A percentile compares a stretch with the other conserved stretches of the same genome.
Conservation (phyloP, 2,113 vertebrate genomes). For the Eclectus roratus region DNA sequence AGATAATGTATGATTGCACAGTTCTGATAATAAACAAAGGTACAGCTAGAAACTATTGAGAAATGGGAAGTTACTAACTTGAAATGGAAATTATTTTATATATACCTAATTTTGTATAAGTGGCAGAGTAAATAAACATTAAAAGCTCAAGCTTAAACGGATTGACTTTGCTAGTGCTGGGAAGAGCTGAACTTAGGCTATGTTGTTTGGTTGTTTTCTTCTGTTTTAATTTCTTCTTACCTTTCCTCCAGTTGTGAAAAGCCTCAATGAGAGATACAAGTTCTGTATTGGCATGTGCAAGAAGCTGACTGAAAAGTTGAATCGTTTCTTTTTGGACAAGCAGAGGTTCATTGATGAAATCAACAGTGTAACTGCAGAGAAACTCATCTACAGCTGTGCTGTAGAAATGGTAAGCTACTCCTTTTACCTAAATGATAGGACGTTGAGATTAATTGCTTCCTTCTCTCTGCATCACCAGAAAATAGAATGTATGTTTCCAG, state of each 20-base stretch:
- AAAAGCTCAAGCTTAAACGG: not conserved
- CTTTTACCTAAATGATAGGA: not conserved
- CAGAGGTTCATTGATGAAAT: slow-evolving; percentile 96
- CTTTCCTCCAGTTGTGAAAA: slow-evolving; percentile 87
- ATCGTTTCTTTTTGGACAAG: slow-evolving; percentile 96
- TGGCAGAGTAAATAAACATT: not conserved
- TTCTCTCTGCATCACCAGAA: not conserved
- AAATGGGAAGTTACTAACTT: not conserved
- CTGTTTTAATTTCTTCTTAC: not conserved
- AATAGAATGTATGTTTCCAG: not conserved
- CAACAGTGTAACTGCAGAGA: slow-evolving; percentile 96
- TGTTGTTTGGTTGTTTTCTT: not conserved
- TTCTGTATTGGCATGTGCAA: slow-evolving; percentile 94
- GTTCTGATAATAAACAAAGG: not conserved
- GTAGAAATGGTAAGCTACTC: slow-evolving; percentile 88
- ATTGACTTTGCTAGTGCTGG: not conserved
- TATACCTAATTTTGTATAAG: not conserved
- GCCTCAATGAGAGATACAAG: slow-evolving; percentile 92
- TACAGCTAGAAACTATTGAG: not conserved
- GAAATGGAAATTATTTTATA: not conserved
- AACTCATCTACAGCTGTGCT: slow-evolving; percentile 94
- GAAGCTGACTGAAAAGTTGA: slow-evolving; percentile 89
- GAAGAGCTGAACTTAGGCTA: not conserved
- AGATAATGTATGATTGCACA: not conserved
- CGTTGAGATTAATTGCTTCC: not conserved